A percentile compares a stretch with the other conserved stretches of the same genome.
phyloP scores from a whole-genome alignment of 1,140 invertebrate genomes.

The Nasonia giraulti region DNA sequence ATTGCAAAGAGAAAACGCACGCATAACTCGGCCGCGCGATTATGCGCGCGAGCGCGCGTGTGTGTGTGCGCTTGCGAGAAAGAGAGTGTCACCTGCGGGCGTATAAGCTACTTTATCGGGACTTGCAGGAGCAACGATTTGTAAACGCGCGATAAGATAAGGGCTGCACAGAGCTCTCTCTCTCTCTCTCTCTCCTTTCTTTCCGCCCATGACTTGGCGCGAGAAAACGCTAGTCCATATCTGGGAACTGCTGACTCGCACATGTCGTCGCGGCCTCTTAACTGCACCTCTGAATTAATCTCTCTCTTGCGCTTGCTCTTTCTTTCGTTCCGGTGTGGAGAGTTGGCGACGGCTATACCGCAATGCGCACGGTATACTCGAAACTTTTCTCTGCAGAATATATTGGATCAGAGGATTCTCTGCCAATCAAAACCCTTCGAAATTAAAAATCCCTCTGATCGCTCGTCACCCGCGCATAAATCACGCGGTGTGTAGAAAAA shows the following conservation, averaged over 20 bases:
- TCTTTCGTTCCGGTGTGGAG: neutral
- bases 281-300: constrained; percentile 34
- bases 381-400: too few relatives aligned
- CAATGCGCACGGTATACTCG: neutral
- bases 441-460: too few relatives aligned
- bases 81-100: neutral
- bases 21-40: neutral
- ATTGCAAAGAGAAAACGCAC: constrained; percentile 5
- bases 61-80: neutral
- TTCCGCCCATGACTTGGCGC: neutral
- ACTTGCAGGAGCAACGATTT: constrained; percentile 53
- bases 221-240: constrained; percentile 14
- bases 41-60: neutral
- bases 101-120: neutral
- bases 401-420: too few relatives aligned
- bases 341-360: neutral
- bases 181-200: constrained; percentile 5
- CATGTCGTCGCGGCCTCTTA: neutral
- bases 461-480: neutral
- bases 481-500: neutral
- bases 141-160: constrained; percentile 61
- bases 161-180: constrained; percentile 1
- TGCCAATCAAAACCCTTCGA: too few relatives aligned
- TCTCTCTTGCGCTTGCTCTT: neutral
- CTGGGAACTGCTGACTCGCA: constrained; percentile 23